Evolutionary conservation across 2,113 vertebrate genomes (phyloP), one percentile per base, ranked within the genome.

Genomic region (Lipotes vexillifer): DNA sequence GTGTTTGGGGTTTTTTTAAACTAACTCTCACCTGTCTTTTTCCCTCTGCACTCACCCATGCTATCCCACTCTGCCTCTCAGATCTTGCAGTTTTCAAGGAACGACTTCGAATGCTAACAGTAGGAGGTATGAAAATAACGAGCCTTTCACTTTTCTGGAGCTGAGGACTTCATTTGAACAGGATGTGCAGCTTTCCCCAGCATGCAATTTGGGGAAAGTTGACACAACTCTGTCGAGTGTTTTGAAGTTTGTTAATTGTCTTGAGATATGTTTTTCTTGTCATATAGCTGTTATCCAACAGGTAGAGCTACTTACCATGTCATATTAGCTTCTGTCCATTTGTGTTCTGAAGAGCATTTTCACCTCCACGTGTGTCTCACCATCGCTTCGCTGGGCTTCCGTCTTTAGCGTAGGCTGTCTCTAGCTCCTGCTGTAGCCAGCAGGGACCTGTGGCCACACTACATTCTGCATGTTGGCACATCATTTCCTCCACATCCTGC

Each of bases 81-180:
- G 99, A 99, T 98, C 98, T 99, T 97, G 98, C 99, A 88, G 98
- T 99, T 98, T 99, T 99, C 99, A 99, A 99, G 99, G 99, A 99
- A 97, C 99, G 99, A 98, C 99, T 99, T 98, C 98, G 99, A 98
- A 98, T 99, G 99, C 99, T 99, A 97, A 99, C 99, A 93, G 99
- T 99, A 97, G 99, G 99, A 99, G 99, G 99, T 99, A 99, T 96
- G 99, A 98, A 98, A 98, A 98, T 97, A 97, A 97, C 57, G 81
- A 98, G 98, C 95, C 83, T 96, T 96, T 98, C 97, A 98, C 98
- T 94, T 94, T 96, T 97, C 96, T 95, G 97, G 97, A 98, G 97
- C 96, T 49, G 95, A 99, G 98, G 98, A 98, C 97, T 98, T 98
- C 97, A 85, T 98, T 98, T 97, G 96, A 98, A 96, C 98, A 98